Percentiles rank a stretch among this genome's conserved stretches.
These are phyloP conservation scores for Tympanuchus pallidicinctus DNA, from an alignment of 2,113 vertebrate species.

Conservation along the genomic window DNA sequence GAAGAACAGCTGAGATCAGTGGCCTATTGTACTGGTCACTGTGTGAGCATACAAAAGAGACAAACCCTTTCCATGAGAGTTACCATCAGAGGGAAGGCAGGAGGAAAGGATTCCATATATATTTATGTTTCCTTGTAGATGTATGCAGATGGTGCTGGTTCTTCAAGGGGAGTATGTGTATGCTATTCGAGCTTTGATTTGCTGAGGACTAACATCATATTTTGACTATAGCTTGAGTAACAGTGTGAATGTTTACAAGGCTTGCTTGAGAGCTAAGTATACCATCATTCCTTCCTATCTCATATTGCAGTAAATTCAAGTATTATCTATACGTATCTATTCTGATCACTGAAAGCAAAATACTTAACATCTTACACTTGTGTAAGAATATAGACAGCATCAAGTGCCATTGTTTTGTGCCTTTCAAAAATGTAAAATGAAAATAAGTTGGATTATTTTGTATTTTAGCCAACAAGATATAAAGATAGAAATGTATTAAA, in stretches of 20 bases:
- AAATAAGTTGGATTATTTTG: neutral
- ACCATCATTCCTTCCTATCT: neutral
- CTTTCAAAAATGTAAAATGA: neutral
- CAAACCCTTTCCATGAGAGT: neutral
- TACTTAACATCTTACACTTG: neutral
- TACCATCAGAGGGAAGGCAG: neutral
- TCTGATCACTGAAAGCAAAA: neutral
- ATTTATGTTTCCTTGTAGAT: neutral
- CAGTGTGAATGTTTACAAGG: neutral
- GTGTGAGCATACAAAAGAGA: neutral
- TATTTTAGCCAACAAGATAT: neutral
- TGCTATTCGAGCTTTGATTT: neutral
- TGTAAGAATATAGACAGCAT: neutral
- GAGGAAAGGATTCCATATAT: neutral
- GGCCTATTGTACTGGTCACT: neutral
- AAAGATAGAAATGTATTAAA: neutral
- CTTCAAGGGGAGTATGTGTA: neutral
- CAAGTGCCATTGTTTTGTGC: neutral
- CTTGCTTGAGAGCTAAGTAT: neutral
- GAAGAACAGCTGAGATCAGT: neutral
- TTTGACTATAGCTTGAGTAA: neutral
- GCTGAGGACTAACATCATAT: neutral
- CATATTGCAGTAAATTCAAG: neutral
- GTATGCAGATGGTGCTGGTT: neutral
- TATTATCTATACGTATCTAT: neutral